Percentiles rank a stretch among this genome's conserved stretches.
These are phyloP conservation scores for Sparidentex hasta DNA, from an alignment of 2,797 vertebrate genomes.

Conservation along the genomic window DNA sequence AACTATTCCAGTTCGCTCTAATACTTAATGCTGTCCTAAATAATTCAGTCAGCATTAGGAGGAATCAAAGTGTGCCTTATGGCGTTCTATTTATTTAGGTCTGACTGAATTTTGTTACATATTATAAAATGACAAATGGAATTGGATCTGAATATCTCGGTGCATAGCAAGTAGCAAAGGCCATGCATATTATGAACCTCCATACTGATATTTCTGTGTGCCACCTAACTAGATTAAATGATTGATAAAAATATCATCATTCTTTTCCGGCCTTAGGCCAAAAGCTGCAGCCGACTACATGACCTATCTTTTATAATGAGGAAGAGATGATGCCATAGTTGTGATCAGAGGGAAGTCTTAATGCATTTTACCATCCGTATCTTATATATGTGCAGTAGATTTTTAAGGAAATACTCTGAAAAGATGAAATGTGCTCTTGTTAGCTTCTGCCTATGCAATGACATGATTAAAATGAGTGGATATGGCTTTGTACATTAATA, in stretches of 20 bases:
- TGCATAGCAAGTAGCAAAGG: not conserved
- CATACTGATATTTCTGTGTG: not conserved
- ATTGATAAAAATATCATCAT: not conserved
- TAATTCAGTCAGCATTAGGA: conserved; percentile 66
- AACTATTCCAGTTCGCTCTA: conserved; percentile 35
- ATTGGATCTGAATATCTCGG: conserved; percentile 15
- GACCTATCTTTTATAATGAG: conserved; percentile 48
- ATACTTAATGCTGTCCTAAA: conserved; percentile 60
- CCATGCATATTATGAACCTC: not conserved
- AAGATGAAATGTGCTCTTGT: not conserved
- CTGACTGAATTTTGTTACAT: conserved; percentile 17
- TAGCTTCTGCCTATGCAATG: not conserved
- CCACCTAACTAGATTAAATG: not conserved
- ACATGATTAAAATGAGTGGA: not conserved
- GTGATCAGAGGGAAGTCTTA: conserved; percentile 32
- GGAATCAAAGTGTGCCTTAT: conserved; percentile 50
- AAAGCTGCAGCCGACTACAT: conserved; percentile 10
- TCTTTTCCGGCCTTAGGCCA: not conserved
- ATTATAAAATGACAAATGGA: conserved; percentile 31
- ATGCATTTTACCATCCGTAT: conserved; percentile 28
- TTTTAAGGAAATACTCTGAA: not conserved
- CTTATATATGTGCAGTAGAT: not conserved
- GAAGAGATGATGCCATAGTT: conserved; percentile 10
- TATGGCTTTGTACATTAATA: not conserved
- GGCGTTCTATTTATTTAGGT: conserved; percentile 42